Base-by-base conservation (phyloP, 2,113 vertebrate genomes). In the Paralichthys olivaceus region DNA sequence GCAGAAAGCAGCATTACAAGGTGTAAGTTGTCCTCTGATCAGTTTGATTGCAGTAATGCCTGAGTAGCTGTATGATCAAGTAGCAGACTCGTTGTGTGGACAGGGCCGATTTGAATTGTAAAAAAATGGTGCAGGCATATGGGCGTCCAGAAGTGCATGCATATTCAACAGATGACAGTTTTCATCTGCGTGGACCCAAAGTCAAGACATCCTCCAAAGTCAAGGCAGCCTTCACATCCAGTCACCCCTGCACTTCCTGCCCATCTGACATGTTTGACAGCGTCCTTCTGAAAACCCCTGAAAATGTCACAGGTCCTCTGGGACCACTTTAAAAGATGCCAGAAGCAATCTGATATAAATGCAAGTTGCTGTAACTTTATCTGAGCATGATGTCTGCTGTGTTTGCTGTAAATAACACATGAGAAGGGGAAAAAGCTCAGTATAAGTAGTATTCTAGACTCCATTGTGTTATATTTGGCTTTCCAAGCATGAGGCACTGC, bases 21-120 rank as follows among this genome's bases (percentile, higher is more conserved):
- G 22, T 55, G 22, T 40, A 45, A 40, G 19, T n/a, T 40, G 37
- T 23, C 19, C 32, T 40, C 67, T 60, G 28, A 2, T 29, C 49
- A 14, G 32, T 77, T 62, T 76, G 66, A 64, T 74, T 51, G 3
- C 15, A 2, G 43, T 23, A 7, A 40, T n/a, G 34, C 26, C 45
- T 45, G 57, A 63, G 23, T 61, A 25, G 19, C 47, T 20, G 47
- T 20, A 2, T 17, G 43, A 7, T 12, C 22, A 14, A 17, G 37
- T 3, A 11, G 69, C 78, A 5, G 45, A 15, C 45, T 49, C 45
- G 3, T 15, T 17, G 80, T 79, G 43, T 67, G 70, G 54, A 77
- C 65, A 40, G 63, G 75, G 67, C 90, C 90, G 76, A 93, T 94
- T 92, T 92, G 90, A 93, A 91, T 93, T 91, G 92, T 87, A 92